Conservation (phyloP, 2,888 invertebrate genomes). For the Drosophila neonasuta region DNA sequence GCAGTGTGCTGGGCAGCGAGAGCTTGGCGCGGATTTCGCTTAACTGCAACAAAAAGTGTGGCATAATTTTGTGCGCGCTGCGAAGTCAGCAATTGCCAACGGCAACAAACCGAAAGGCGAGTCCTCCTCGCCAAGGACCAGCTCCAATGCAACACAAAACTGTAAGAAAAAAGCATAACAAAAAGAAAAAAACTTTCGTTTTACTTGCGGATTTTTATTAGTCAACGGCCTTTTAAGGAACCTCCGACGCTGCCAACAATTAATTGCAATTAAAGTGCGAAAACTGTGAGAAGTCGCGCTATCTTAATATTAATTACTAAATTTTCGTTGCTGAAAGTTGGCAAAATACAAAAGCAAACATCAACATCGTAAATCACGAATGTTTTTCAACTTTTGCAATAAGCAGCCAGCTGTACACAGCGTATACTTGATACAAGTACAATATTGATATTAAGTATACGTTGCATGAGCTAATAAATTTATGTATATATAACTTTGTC, state of each 20-base stretch:
- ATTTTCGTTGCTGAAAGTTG: conserved; percentile 12
- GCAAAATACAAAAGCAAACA: conserved; percentile 1
- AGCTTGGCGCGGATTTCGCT: conserved; percentile 62
- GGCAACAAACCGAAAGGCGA: conserved; percentile 20
- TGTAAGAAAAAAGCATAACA: conserved; percentile 21
- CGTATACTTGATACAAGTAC: neutral
- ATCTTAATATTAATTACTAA: conserved; percentile 43
- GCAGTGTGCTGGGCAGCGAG: conserved; percentile 22
- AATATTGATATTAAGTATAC: neutral
- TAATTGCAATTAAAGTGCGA: conserved; percentile 70
- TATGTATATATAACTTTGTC: neutral
- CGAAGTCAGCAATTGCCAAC: conserved; percentile 53
- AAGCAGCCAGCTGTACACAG: neutral
- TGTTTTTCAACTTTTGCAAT: neutral
- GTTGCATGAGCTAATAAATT: neutral
- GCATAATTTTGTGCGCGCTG: conserved; percentile 59
- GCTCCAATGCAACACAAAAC: neutral
- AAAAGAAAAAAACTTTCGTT: conserved; percentile 41
- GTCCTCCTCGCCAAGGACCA: conserved; percentile 9
- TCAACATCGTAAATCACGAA: conserved; percentile 1
- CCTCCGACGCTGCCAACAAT: conserved; percentile 49
- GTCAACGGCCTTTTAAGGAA: conserved; percentile 65
- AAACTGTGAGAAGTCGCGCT: conserved; percentile 43
- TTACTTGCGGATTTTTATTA: conserved; percentile 56
- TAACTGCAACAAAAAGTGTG: conserved; percentile 38